Evolutionary conservation across 2,888 invertebrate genomes (phyloP), one percentile per base, ranked within the genome.

Genomic region (Lysandra bellargus): DNA sequence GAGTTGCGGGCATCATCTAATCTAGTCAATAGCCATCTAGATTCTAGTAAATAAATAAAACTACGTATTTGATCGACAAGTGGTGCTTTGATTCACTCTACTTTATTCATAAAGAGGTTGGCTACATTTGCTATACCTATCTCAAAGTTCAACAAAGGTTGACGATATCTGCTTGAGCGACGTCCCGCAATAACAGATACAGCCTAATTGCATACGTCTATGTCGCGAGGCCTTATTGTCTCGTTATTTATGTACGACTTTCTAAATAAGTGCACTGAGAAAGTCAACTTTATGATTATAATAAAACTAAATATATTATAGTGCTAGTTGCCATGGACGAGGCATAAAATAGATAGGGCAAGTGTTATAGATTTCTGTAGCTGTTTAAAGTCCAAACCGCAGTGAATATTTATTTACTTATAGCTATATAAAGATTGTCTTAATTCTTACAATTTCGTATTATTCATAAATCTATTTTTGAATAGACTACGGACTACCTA

Each of bases 261-360:
- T 76, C 76, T 76, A 76, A 76, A 57, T 76, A 76, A 76, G 57
- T 76, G 76, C 76, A 76, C 14, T 37, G 76, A 33, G 76, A 76
- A 76, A 76, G 76, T 57, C 33, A 76, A 69, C 53, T 76, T 75
- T 76, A 76, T 76, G 76, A 76, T 76, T 76, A 76, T 33, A 76
- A 76, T 76, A 76, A 76, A 57, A 76, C 53, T 53, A 76, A 75
- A 44, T 23, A 30, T 49, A 74, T 40, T 57, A 57, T 30, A 30
- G 17, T 33, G 37, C 69, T 30, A 69, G 30, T 23, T 69, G 30
- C 12, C 61, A 49, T 61, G 23, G 61, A 61, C 23, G 1, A 61
- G n/a, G n/a, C 7, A 57, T 61, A 61, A 23, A 5, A 61, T 61
- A 61, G 23, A 61, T 30, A 64, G 23, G 6, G 3, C 64, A 64